phyloP scores from a whole-genome alignment of 2,113 vertebrate species.

The Andinoacara biseriatus region DNA sequence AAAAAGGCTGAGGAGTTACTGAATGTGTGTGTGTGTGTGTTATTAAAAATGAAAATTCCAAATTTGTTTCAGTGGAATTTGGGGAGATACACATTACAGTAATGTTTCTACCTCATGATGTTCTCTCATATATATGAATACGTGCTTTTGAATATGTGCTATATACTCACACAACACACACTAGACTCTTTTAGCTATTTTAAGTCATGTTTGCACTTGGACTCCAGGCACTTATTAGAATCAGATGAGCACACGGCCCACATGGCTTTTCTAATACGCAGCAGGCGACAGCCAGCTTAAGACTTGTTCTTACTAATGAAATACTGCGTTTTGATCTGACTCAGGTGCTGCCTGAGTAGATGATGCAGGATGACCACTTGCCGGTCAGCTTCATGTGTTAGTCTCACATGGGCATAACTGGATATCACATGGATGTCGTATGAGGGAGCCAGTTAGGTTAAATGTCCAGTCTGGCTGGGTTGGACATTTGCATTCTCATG shows the following conservation, averaged over 20 bases:
- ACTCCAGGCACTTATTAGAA: background rate
- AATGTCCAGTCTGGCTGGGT: too few relatives aligned
- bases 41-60: background rate
- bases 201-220: background rate
- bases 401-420: background rate
- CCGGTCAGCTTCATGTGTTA: background rate
- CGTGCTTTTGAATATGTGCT: background rate
- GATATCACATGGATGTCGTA: too few relatives aligned
- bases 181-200: background rate
- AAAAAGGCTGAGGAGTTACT: background rate
- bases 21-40: background rate
- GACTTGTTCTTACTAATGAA: background rate
- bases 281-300: background rate
- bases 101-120: background rate
- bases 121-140: background rate
- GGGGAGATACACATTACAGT: background rate
- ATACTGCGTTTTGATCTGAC: background rate
- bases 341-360: background rate
- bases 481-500: background rate
- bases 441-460: too few relatives aligned
- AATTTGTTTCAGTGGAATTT: background rate
- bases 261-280: background rate
- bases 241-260: background rate
- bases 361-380: background rate
- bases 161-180: background rate